These are phyloP conservation scores for Stomatorhinus ivindoensis DNA, from an alignment of 2,113 vertebrate genomes.

Conservation along the genomic window DNA sequence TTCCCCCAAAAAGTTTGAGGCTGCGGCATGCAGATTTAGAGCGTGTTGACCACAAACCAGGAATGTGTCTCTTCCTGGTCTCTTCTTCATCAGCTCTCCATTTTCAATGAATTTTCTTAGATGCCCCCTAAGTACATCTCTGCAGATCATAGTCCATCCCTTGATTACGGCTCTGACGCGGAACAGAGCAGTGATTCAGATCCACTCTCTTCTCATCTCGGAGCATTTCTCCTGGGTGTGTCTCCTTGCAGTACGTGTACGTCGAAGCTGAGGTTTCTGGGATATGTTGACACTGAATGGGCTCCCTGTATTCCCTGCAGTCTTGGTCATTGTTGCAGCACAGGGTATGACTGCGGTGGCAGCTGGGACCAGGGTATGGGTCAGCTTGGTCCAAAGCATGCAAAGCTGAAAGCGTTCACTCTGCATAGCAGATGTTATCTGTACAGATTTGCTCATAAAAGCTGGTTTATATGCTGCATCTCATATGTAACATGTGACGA, in stretches of 20 bases:
- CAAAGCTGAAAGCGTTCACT: not conserved
- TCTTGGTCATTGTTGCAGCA: conserved; percentile 25
- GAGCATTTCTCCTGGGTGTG: not conserved
- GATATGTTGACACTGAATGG: conserved; percentile 36
- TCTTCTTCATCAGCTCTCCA: not conserved
- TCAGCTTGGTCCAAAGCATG: not conserved
- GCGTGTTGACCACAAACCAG: not conserved
- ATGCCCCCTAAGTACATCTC: not conserved
- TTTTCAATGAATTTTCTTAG: not conserved
- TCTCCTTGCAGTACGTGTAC: conserved; percentile 10
- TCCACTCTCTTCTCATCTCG: not conserved
- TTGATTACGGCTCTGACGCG: not conserved
- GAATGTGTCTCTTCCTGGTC: not conserved
- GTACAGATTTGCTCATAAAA: not conserved
- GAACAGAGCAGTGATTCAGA: not conserved
- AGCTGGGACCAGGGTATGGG: conserved; percentile 5
- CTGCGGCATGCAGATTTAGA: not conserved
- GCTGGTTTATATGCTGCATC: not conserved
- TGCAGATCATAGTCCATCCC: not conserved
- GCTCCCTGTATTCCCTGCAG: conserved; percentile 34
- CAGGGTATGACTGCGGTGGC: conserved; percentile 33
- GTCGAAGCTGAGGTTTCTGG: conserved; percentile 18
- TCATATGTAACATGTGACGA: not conserved
- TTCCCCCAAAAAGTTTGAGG: not conserved
- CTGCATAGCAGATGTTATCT: not conserved